Conservation (phyloP, 2,888 invertebrate genomes). For the Xanthia icteritia region DNA sequence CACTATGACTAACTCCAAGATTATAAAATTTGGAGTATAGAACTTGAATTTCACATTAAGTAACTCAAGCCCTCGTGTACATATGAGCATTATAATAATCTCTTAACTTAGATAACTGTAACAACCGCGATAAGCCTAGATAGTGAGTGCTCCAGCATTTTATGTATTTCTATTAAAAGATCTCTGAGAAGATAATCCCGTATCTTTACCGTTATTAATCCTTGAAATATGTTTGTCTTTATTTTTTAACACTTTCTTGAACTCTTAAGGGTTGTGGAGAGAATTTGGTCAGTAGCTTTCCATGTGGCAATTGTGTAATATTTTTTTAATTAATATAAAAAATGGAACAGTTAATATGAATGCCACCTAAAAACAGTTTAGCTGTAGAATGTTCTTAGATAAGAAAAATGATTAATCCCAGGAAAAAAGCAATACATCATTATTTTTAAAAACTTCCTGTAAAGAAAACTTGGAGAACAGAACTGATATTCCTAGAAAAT, state of each 20-base stretch:
- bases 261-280: background rate
- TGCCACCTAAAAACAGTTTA: too few relatives aligned
- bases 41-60: conserved; percentile 45
- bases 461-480: too few relatives aligned
- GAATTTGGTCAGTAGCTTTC: background rate
- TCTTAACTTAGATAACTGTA: conserved; percentile 45
- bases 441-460: background rate
- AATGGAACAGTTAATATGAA: too few relatives aligned
- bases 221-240: conserved; percentile 12
- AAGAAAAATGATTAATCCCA: too few relatives aligned
- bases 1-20: background rate
- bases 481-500: background rate
- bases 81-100: conserved; percentile 55
- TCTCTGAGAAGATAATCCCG: conserved; percentile 33
- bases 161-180: conserved; percentile 50
- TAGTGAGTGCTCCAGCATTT: conserved; percentile 44
- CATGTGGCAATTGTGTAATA: too few relatives aligned
- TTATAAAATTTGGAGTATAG: conserved; percentile 32
- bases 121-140: conserved; percentile 36
- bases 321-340: too few relatives aligned
- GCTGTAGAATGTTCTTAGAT: too few relatives aligned
- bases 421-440: too few relatives aligned
- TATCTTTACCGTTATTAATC: conserved; percentile 17
- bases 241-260: background rate
- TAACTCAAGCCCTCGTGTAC: conserved; percentile 45